A percentile compares a stretch with the other conserved stretches of the same genome.
Evolutionary conservation across 2,888 invertebrate genomes (phyloP).

Genomic region (Lasioglossum marginatum): DNA sequence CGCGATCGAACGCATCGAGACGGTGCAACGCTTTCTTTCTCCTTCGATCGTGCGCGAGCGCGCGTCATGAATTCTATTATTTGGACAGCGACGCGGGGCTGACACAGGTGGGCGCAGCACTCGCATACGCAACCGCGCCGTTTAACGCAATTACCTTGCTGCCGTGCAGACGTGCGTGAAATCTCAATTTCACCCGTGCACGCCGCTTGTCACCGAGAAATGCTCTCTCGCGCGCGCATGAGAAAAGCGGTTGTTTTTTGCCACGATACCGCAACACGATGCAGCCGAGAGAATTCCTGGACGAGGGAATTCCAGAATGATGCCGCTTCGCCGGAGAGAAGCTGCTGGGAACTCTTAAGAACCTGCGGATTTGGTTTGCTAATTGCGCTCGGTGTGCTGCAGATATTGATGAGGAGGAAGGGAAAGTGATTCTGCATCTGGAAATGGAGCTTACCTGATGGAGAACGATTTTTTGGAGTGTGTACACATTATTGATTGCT

Average conservation of each 20-base stretch:
- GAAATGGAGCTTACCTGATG: background rate
- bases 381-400: background rate
- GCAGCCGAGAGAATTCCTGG: background rate
- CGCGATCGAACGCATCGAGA: conserved; percentile 56
- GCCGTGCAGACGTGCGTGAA: conserved; percentile 78
- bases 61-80: conserved; percentile 70
- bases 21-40: conserved; percentile 13
- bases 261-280: conserved; percentile 36
- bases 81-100: conserved; percentile 54
- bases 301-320: background rate
- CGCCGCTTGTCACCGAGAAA: conserved; percentile 51
- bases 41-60: background rate
- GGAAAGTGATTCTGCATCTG: background rate
- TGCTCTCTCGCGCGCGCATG: conserved; percentile 7
- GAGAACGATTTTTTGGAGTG: background rate
- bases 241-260: conserved; percentile 35
- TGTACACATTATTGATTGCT: background rate
- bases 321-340: background rate
- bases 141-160: conserved; percentile 80
- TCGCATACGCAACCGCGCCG: conserved; percentile 77
- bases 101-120: conserved; percentile 68
- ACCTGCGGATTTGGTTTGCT: background rate
- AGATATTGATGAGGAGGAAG: background rate
- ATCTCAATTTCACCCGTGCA: conserved; percentile 71
- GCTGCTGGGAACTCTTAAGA: background rate